Conservation (phyloP, 2,797 vertebrate species). For the Eulemur mongoz region DNA sequence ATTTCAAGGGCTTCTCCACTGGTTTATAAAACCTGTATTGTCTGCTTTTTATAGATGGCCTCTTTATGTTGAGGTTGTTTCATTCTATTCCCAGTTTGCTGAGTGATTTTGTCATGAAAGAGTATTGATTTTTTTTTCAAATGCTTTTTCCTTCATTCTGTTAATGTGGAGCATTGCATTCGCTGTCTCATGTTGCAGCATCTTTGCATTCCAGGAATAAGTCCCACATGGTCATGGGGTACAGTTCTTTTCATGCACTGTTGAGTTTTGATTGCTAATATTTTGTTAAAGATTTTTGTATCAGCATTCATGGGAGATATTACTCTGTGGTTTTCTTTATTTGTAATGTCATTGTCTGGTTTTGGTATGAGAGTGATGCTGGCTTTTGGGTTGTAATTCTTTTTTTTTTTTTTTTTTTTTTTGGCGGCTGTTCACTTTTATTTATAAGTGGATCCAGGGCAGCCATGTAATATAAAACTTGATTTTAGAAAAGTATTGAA, state of each 20-base stretch:
- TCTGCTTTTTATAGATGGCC: not conserved
- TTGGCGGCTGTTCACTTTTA: no score
- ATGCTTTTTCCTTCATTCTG: not conserved
- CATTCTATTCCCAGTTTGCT: not conserved
- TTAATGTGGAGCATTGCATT: not conserved
- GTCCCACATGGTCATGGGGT: not conserved
- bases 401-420: no score
- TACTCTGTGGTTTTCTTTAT: not conserved
- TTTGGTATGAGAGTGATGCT: not conserved
- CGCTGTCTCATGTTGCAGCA: not conserved
- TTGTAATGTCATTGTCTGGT: not conserved
- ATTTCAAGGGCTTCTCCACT: not conserved
- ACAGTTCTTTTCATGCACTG: not conserved
- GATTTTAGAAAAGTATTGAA: not conserved
- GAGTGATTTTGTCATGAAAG: not conserved
- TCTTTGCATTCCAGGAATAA: not conserved
- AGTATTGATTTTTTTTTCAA: not conserved
- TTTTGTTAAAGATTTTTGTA: not conserved
- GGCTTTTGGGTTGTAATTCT: not conserved
- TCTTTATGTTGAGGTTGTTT: not conserved
- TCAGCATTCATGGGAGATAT: not conserved
- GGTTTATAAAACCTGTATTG: not conserved
- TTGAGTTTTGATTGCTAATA: not conserved
- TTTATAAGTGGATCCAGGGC: no score
- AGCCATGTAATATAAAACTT: no score